Base-by-base conservation (phyloP, 2,888 invertebrate species). In the Germaria angustata region DNA sequence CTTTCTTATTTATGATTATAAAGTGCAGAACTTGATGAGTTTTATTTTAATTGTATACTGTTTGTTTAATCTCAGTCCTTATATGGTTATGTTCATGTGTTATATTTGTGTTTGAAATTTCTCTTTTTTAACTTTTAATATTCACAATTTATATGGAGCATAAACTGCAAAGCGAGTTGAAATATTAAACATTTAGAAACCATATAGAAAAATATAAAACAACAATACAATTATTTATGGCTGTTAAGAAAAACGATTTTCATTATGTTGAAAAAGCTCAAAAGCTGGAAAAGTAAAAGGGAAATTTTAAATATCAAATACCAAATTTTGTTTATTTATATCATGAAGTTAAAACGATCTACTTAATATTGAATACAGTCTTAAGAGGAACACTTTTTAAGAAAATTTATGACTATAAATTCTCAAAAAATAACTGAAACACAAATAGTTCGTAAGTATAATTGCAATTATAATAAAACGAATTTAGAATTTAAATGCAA, bases 161-260 rank as follows among this genome's bases (percentile, higher is more conserved):
- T 71, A 75, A 78, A 78, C 63, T 81, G 78, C 81, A 81, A 81
- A 81, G 78, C 78, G 20, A 65, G 36, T 20, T 57, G 20, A 76
- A 66, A 57, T 55, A 57, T 57, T 55, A 24, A 57, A 55, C 57
- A 80, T 44, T 63, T 57, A 69, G 49, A 68, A 66, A 71, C 22
- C 66, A 73, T 61, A 73, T 51, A 66, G 13, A 36, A 20, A 72
- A 57, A 32, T 22, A 15, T 51, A 73, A 59, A 69, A 75, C 39
- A 69, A 81, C 81, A 81, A 81, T 72, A 59, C 76, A 72, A 81
- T 81, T 81, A 81, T 81, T 80, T 71, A 80, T 80, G 80, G 69
- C 59, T 72, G 71, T 81, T 72, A 59, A 76, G 71, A 69, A 72
- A 75, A 53, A 76, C 28, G 51, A 55, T 61, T 72, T 66, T 51